Evolutionary conservation across 92 coral and sea anemone genomes (phyloP), one percentile per base, ranked within the genome.

Genomic region (Actinostola sp.): DNA sequence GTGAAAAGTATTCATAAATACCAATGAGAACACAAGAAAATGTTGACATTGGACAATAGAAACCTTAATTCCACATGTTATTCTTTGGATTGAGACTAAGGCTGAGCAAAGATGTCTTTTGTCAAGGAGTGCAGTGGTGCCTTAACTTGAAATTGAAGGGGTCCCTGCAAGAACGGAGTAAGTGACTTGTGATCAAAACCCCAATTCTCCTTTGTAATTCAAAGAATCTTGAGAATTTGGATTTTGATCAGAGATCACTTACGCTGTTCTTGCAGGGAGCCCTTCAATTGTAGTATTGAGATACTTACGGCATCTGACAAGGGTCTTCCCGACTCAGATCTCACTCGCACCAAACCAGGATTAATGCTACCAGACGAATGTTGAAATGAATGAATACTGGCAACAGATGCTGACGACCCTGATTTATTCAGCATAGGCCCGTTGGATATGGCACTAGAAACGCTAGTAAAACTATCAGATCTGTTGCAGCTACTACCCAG

Each of bases 261-360:
- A n/a, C 11, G 11, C 4, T 36, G 12, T 41, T 8, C 19, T 35
- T 20, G 3, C n/a, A 62, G 16, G 44, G 8, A 39, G 7, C 8
- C 44, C 7, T 39, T 39, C 7, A 7, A 46, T 5, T 28, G 10
- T 13, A 3, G n/a, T n/a, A 0, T 34, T 0, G 34, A 25, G 15
- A 44, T 59, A 80, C 88, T 81, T 52, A 94, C 98, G 46, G 77
- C 88, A 66, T 94, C 98, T 36, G 98, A 92, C 25, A 94, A 87
- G 13, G 97, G 97, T 67, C 93, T 65, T 38, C 90, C 98, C 20
- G 97, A 84, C 25, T 70, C 88, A 27, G 98, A 86, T 38, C 91
- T 79, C 35, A 82, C 88, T 41, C 88, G 62, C 19, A 84, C 92
- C 20, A 88, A 60, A 9, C 79, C 81, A 70, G 64, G 70, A 56